Conservation (phyloP, 2,797 vertebrate species). For the Hippocampus kuda region DNA sequence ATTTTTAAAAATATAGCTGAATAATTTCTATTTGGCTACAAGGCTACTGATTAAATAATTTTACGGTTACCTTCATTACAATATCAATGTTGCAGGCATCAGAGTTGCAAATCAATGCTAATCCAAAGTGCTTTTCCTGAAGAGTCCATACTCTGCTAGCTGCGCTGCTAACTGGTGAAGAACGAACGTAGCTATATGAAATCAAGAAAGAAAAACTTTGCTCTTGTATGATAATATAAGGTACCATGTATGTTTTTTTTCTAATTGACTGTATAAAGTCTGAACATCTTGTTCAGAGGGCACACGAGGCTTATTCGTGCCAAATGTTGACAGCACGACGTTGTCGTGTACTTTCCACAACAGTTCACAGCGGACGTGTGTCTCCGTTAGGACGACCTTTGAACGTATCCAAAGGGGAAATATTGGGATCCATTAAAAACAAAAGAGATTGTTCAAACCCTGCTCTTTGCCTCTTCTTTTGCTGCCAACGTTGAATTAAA, state of each 20-base stretch:
- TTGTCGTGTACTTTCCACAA: conserved; percentile 26
- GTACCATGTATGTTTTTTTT: not conserved
- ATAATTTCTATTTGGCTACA: no score
- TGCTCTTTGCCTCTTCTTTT: conserved; percentile 22
- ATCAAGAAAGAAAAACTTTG: not conserved
- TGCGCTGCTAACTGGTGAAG: no score
- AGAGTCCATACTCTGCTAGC: no score
- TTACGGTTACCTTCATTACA: no score
- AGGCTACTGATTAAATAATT: no score
- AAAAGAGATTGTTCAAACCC: conserved; percentile 33
- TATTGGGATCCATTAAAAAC: conserved; percentile 32
- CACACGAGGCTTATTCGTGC: conserved; percentile 24
- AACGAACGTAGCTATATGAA: not conserved
- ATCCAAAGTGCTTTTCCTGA: no score
- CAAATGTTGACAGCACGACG: conserved; percentile 38
- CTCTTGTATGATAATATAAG: not conserved
- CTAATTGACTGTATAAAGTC: conserved; percentile 19
- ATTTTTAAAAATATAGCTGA: no score
- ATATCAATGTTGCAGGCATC: no score
- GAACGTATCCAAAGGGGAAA: conserved; percentile 32
- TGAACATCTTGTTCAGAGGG: conserved; percentile 47
- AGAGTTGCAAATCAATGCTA: no score
- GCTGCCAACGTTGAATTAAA: conserved; percentile 27
- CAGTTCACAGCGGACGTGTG: conserved; percentile 36
- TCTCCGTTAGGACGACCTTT: conserved; percentile 2